phyloP scores from a whole-genome alignment of 2,113 vertebrate genomes.

The Pterocles orientalis region DNA sequence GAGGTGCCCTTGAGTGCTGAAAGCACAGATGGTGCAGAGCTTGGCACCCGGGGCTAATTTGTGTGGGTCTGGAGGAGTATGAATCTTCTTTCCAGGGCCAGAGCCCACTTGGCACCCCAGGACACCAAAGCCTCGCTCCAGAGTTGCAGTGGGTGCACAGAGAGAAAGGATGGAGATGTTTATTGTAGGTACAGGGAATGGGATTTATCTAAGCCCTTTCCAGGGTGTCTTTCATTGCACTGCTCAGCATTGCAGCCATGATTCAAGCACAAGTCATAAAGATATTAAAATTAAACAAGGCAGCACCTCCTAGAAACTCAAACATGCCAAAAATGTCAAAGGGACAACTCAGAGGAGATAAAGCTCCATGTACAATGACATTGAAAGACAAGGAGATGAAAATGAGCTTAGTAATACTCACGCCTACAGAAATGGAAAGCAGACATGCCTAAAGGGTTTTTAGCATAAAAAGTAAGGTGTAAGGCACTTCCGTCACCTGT shows the following conservation, averaged over 20 bases:
- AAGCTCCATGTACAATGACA: neutral
- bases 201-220: neutral
- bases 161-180: neutral
- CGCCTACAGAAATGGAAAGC: neutral
- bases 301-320: neutral
- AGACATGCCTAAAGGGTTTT: neutral
- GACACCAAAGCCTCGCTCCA: neutral
- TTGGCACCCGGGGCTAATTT: neutral
- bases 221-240: neutral
- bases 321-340: neutral
- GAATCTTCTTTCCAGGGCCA: neutral
- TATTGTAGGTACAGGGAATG: neutral
- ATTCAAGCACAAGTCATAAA: neutral
- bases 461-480: neutral
- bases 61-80: neutral
- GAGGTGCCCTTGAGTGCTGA: neutral
- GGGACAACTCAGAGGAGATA: neutral
- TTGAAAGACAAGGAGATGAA: neutral
- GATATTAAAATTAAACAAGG: neutral
- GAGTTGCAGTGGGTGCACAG: neutral
- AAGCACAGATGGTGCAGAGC: neutral
- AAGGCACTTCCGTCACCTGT: neutral
- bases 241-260: neutral
- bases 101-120: rapidly evolving
- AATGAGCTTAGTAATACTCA: neutral